A percentile compares a stretch with the other conserved stretches of the same genome.
Evolutionary conservation across 2,888 invertebrate genomes (phyloP).

Genomic region (Dioctria linearis): DNA sequence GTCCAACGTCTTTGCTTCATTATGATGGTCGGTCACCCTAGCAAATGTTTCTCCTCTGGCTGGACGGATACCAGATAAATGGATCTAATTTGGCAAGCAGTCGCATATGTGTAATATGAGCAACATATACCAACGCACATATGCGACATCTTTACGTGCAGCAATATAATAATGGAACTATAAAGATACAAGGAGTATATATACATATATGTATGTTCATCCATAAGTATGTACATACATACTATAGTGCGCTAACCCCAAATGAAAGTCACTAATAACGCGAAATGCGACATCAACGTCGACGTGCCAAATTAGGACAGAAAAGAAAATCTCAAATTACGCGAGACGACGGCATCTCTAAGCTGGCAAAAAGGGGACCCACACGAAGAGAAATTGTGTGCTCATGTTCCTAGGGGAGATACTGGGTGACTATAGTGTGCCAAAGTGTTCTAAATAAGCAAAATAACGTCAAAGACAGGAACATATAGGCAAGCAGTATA

Average conservation of each 20-base stretch:
- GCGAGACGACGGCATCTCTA: conserved; percentile 53
- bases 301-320: conserved; percentile 56
- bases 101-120: conserved; percentile 38
- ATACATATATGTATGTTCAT: too few species aligned
- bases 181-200: neutral
- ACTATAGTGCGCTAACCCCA: conserved; percentile 48
- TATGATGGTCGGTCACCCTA: conserved; percentile 30
- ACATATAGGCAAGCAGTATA: conserved; percentile 49
- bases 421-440: conserved; percentile 40
- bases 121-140: neutral
- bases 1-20: conserved; percentile 16
- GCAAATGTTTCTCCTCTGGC: conserved; percentile 27
- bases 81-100: conserved; percentile 49
- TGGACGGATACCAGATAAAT: conserved; percentile 38
- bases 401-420: conserved; percentile 37
- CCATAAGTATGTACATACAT: neutral
- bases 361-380: conserved; percentile 39
- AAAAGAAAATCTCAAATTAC: conserved; percentile 56
- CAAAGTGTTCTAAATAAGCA: conserved; percentile 63
- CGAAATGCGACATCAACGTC: conserved; percentile 55
- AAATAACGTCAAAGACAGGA: conserved; percentile 66
- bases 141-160: conserved; percentile 24
- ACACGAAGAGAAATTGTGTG: conserved; percentile 38
- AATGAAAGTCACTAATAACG: conserved; percentile 55
- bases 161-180: conserved; percentile 18